Base-by-base conservation (phyloP, 35 echinoderm and acorn worm species). In the Amphiura filiformis region DNA sequence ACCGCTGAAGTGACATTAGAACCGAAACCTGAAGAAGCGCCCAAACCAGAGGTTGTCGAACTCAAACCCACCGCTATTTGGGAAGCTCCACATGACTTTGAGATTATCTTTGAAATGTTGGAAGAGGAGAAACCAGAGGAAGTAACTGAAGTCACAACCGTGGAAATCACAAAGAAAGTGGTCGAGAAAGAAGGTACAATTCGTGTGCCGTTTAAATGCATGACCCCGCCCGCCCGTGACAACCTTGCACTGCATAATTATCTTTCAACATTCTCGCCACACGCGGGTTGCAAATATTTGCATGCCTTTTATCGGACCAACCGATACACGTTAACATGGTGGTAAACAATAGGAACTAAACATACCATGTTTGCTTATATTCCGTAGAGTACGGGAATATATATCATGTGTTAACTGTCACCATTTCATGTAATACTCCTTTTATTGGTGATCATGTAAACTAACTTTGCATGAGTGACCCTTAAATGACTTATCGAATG, bases 101-200 rank as follows among this genome's bases (percentile, higher is more conserved):
- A 70, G 26, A 70, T 70, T 70, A 23, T 84, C 47, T 36, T 65
- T 18, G 49, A 84, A 35, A 35, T 65, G 7, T 83, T 44, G 22
- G 33, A 83, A 40, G 49, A 83, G 30, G 49, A 83, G n/a, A n/a
- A n/a, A 61, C 82, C 82, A 61, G 57, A 84, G 33, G 61, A 84
- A 57, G 56, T 84, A 65, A 37, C 28, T 15, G 26, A 70, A n/a
- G 61, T 70, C 17, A 11, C 61, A 18, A 70, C 61, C 2, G 61
- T 70, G 11, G 41, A 47, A 47, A 9, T 47, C n/a, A 52, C 44
- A 23, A 70, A 18, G 17, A 70, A 70, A 23, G 61, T 70, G 7
- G 61, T 70, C 61, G 28, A 70, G 61, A 30, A 70, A 70, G 61
- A 70, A 70, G 61, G 61, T 70, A 70, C 26, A 47, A 47, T n/a